These are phyloP conservation scores for Hippopotamyrus pictus DNA, from an alignment of 2,797 vertebrate genomes.

Conservation along the genomic window DNA sequence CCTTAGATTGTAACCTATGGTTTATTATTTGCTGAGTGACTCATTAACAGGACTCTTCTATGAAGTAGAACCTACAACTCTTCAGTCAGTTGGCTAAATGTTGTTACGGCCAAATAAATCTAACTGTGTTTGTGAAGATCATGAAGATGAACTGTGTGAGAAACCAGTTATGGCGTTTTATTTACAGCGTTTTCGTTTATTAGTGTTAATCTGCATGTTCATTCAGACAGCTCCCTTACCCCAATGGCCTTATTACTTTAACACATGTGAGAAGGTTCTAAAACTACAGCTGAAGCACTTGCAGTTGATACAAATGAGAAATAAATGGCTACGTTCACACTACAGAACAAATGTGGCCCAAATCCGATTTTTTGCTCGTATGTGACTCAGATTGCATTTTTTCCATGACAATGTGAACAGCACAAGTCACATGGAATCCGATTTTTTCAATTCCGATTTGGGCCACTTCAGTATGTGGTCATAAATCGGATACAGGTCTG, in stretches of 20 bases:
- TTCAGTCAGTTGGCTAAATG: neutral
- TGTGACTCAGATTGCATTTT: too few species aligned
- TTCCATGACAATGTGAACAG: too few species aligned
- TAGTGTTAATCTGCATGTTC: neutral
- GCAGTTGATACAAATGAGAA: neutral
- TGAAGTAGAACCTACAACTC: neutral
- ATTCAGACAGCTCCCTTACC: neutral
- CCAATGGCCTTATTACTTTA: neutral
- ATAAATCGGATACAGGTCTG: too few species aligned
- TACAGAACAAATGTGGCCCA: too few species aligned
- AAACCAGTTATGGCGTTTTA: neutral
- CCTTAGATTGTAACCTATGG: constrained; percentile 2
- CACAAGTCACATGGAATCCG: too few species aligned
- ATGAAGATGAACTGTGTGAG: neutral
- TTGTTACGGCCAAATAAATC: neutral
- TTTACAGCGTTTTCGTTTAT: neutral
- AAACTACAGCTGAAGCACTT: neutral
- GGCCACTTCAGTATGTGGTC: too few species aligned
- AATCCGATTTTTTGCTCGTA: too few species aligned
- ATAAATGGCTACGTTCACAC: neutral
- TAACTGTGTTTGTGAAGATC: neutral
- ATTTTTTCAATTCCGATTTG: too few species aligned
- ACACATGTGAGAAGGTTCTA: constrained; percentile 2
- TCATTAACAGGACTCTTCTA: neutral
- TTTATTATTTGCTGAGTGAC: neutral